Evolutionary conservation across 2,888 invertebrate species (phyloP).

Genomic region (Noctua janthina): DNA sequence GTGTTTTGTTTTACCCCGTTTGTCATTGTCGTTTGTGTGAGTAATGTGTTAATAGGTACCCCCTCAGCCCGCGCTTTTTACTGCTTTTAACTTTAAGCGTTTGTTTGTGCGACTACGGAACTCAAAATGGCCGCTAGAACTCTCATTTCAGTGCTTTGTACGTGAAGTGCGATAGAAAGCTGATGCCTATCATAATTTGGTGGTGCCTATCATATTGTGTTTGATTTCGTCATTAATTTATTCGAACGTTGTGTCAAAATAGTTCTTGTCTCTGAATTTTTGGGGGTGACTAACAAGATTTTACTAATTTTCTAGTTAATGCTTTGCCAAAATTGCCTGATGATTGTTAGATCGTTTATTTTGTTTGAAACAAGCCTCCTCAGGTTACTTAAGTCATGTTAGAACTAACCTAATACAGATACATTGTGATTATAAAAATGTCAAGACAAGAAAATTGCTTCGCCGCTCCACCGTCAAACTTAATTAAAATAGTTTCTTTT

Average conservation of each 20-base stretch:
- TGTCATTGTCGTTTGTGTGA: conserved; percentile 77
- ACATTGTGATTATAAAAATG: neutral
- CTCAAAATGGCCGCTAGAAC: conserved; percentile 73
- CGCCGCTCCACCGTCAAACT: neutral
- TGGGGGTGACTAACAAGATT: neutral
- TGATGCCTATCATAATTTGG: conserved; percentile 36
- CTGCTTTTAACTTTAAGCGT: conserved; percentile 75
- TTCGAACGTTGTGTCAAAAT: neutral
- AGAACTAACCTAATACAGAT: neutral
- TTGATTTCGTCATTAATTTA: neutral
- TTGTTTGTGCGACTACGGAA: conserved; percentile 73
- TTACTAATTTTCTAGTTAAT: neutral
- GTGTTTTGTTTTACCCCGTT: conserved; percentile 76
- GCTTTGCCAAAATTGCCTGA: neutral
- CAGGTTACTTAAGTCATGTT: neutral
- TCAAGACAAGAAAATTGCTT: conserved; percentile 10
- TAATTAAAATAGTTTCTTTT: conserved; percentile 7
- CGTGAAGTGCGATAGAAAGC: conserved; percentile 40
- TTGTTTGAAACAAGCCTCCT: neutral
- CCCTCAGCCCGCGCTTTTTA: conserved; percentile 70
- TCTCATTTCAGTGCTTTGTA: conserved; percentile 56
- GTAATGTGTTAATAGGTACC: conserved; percentile 79
- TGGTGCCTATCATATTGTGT: conserved; percentile 4
- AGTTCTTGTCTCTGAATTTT: neutral
- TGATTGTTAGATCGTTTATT: neutral